phyloP scores from a whole-genome alignment of 2,797 vertebrate genomes.

The Phoxinus dragarum region DNA sequence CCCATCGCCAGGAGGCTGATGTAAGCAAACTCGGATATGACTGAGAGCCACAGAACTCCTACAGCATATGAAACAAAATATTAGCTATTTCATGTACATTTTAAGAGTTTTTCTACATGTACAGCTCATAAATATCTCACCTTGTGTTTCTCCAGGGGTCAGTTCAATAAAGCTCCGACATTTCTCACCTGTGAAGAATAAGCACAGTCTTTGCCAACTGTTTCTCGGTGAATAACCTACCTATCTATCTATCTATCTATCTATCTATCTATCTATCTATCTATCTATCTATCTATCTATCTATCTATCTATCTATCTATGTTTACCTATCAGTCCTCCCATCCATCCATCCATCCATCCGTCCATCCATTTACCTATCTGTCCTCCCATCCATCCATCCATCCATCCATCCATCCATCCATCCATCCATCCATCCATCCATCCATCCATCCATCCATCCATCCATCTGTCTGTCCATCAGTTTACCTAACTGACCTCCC shows the following conservation, averaged over 20 bases:
- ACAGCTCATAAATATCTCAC: constrained; percentile 62
- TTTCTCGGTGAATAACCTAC: background rate
- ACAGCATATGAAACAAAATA: constrained; percentile 15
- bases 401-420: accelerated
- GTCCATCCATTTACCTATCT: accelerated
- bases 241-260: too few relatives aligned
- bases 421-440: too few relatives aligned
- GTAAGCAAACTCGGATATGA: constrained; percentile 83
- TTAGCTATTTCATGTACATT: background rate
- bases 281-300: background rate
- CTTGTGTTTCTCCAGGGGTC: constrained; percentile 82
- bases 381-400: accelerated
- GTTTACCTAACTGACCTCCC: too few relatives aligned
- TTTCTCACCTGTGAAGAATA: constrained; percentile 74
- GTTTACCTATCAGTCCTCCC: accelerated
- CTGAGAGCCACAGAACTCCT: constrained; percentile 81
- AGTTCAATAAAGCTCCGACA: constrained; percentile 86
- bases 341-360: accelerated
- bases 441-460: too few relatives aligned
- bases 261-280: background rate
- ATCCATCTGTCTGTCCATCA: too few relatives aligned
- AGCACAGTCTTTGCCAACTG: background rate
- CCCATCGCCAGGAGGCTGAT: constrained; percentile 82
- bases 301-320: background rate
- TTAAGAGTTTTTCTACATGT: background rate